Percentiles rank a stretch among this genome's conserved stretches.
These are phyloP conservation scores for Volucella bombylans DNA, from an alignment of 2,888 invertebrate species.

Conservation along the genomic window DNA sequence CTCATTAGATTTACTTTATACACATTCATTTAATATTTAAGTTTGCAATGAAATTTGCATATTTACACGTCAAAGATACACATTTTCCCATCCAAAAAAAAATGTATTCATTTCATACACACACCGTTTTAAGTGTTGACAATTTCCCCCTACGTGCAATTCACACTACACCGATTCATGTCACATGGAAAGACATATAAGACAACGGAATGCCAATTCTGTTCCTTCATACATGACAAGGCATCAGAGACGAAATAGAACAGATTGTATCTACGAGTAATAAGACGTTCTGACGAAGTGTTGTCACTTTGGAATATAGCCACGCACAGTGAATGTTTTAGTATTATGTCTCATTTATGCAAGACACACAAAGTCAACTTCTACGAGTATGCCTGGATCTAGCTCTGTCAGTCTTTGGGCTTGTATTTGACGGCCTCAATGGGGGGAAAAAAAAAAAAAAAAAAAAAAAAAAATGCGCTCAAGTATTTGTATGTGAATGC, in stretches of 20 bases:
- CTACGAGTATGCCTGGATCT: conserved; percentile 30
- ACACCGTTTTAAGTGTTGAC: conserved; percentile 7
- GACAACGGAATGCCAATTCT: conserved; percentile 34
- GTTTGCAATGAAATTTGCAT: conserved; percentile 22
- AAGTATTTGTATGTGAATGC: conserved; percentile 50
- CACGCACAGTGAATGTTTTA: conserved; percentile 44
- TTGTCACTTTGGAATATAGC: conserved; percentile 55
- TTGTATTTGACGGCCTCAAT: conserved; percentile 38
- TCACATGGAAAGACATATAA: conserved; percentile 5
- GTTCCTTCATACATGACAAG: conserved; percentile 20
- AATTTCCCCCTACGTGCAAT: conserved; percentile 29
- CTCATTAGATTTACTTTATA: neutral
- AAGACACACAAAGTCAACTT: conserved; percentile 46
- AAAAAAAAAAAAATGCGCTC: conserved; percentile 56
- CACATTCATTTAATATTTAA: neutral
- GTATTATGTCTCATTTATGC: conserved; percentile 51
- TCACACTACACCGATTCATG: conserved; percentile 48
- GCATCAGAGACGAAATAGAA: conserved; percentile 46
- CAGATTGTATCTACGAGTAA: conserved; percentile 55
- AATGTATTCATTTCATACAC: neutral
- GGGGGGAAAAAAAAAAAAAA: neutral
- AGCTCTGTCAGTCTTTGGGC: conserved; percentile 18
- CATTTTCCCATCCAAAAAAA: neutral
- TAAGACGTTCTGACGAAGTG: conserved; percentile 65
- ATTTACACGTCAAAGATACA: conserved; percentile 30